These are phyloP conservation scores for Patella ulyssiponensis DNA, from an alignment of 2,888 invertebrate genomes.

Conservation along the genomic window DNA sequence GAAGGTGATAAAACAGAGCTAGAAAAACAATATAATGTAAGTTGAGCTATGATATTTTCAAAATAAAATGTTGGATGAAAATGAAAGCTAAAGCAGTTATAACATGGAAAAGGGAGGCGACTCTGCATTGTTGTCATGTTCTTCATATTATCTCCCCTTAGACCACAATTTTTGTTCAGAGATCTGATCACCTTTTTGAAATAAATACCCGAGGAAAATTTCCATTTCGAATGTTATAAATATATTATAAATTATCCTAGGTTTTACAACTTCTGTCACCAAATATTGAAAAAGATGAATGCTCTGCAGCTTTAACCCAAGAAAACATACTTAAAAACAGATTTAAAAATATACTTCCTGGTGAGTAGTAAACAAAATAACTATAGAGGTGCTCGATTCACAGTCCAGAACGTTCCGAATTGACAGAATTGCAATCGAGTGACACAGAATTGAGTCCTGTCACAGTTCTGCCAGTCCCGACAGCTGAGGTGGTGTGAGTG, in stretches of 20 bases:
- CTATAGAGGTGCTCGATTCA: no score
- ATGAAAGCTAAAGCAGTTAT: neutral
- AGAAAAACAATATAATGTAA: slow-evolving; percentile 68
- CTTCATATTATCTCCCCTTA: slow-evolving; percentile 8
- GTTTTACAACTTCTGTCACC: slow-evolving; percentile 59
- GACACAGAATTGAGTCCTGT: no score
- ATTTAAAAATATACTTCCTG: slow-evolving; percentile 66
- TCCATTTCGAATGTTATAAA: no score
- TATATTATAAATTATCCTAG: slow-evolving; percentile 37
- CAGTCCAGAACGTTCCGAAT: no score
- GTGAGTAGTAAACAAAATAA: slow-evolving; percentile 33
- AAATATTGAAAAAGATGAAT: slow-evolving; percentile 59
- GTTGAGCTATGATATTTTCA: neutral
- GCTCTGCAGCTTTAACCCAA: slow-evolving; percentile 54
- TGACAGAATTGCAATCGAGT: no score
- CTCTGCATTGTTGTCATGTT: neutral
- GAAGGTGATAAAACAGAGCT: slow-evolving; percentile 51
- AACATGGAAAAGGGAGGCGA: neutral
- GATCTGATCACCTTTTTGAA: no score
- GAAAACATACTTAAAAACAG: slow-evolving; percentile 65
- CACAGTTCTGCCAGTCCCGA: no score
- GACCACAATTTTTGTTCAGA: neutral
- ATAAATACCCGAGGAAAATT: no score
- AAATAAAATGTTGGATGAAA: no score
- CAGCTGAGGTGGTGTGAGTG: no score